Evolutionary conservation across 2,888 invertebrate genomes (phyloP).

Genomic region (Oegoconia quadripuncta): DNA sequence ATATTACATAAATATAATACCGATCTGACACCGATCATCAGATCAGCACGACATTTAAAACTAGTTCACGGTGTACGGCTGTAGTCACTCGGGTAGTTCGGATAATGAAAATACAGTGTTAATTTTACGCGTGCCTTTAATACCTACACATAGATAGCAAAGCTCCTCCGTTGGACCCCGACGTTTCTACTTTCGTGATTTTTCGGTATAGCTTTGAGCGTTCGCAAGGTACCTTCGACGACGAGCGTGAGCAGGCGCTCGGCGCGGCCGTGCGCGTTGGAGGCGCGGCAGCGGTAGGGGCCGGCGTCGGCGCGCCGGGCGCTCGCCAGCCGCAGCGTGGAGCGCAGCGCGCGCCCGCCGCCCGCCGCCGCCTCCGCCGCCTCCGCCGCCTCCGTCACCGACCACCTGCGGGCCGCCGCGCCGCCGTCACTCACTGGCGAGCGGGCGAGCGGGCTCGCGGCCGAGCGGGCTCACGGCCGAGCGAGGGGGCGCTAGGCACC

Average conservation of each 20-base stretch:
- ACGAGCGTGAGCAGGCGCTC: constrained; percentile 82
- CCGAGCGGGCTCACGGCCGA: too few relatives aligned
- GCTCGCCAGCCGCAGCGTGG: constrained; percentile 81
- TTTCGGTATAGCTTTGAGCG: too few relatives aligned
- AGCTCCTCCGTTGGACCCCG: neutral
- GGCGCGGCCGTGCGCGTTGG: constrained; percentile 83
- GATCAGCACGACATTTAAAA: neutral
- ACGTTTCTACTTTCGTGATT: too few relatives aligned
- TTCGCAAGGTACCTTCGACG: constrained; percentile 76
- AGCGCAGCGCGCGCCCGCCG: constrained; percentile 80
- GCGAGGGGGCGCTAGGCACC: too few relatives aligned
- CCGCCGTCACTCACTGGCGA: neutral
- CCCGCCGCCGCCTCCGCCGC: constrained; percentile 83
- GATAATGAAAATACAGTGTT: too few relatives aligned
- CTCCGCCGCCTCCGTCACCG: constrained; percentile 82
- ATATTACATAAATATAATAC: too few relatives aligned
- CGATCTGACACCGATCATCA: too few relatives aligned
- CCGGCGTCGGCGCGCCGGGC: constrained; percentile 85
- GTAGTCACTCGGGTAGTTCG: too few relatives aligned
- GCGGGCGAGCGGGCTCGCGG: neutral
- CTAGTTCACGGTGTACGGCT: neutral
- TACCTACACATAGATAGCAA: neutral
- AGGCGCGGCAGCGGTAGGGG: constrained; percentile 84
- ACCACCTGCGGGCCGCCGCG: constrained; percentile 49
- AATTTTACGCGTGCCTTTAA: too few relatives aligned